Base-by-base conservation (phyloP, 37 sponge, comb jelly and placozoan species). In the Dysidea cf. avara region DNA sequence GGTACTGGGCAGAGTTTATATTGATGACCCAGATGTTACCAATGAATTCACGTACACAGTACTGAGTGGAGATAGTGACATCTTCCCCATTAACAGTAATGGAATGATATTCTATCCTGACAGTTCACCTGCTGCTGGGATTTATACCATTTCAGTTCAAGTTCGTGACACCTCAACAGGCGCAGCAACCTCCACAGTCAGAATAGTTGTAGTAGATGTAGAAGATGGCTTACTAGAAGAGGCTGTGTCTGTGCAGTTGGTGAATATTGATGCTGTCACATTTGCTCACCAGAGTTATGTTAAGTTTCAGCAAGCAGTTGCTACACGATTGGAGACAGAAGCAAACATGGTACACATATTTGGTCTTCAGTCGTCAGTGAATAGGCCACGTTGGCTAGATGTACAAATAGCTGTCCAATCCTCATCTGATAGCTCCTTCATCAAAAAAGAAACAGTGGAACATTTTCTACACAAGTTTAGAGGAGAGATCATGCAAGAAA, bases 1-100 rank as follows among this genome's bases (percentile, higher is more conserved):
- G 12, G 22, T 50, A 9, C 56, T 85, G 29, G 91, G 86, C 1
- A 18, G 26, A 43, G 68, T 85, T 12, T 68, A 35, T 32, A 71
- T 62, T 12, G 76, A 71, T 50, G 91, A 90, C 47, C 77, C 82
- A 0, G 91, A 90, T 39, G 74, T 83, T 20, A 3, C 24, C 30
- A 90, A 85, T 32, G 33, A 76, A 30, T 74, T 85, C 46, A 16
- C 39, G 18, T 88, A 58, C 60, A 22, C 47, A 7, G 7, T 81
- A 16, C 32, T 54, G 16, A 67, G 26, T 54, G 66, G 47, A 0
- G 25, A 5, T 2, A n/a, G 34, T 46, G 39, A 39, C n/a, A 24
- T 77, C 17, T 64, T 64, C 22, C 21, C 34, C n/a, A 39, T 51
- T 6, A 20, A 46, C 47, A 33, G 29, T 50, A 53, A 64, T 30